Percentiles rank a stretch among this genome's conserved stretches.
phyloP scores from a whole-genome alignment of 2,113 vertebrate species.

The Junco hyemalis region DNA sequence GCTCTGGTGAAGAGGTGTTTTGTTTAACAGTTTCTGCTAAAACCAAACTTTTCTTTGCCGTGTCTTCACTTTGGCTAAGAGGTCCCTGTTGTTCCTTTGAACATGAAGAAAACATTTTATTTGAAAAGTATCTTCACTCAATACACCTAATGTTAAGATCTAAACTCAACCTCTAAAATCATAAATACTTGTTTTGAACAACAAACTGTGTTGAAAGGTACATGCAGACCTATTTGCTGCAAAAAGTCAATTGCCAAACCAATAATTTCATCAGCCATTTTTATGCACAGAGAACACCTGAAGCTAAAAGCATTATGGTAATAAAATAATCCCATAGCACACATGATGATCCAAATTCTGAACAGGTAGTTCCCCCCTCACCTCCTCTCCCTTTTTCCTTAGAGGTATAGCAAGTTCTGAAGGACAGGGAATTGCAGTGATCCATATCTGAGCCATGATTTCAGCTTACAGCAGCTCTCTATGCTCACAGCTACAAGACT shows the following conservation, averaged over 20 bases:
- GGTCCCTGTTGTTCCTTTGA: conserved; percentile 69
- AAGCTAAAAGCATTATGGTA: background rate
- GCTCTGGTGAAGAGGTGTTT: conserved; percentile 67
- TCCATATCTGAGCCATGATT: background rate
- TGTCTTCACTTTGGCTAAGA: conserved; percentile 43
- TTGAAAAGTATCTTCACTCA: background rate
- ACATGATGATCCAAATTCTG: background rate
- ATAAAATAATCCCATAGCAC: background rate
- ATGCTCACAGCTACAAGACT: background rate
- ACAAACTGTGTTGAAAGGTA: background rate
- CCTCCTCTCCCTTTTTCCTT: background rate
- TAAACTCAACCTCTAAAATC: background rate
- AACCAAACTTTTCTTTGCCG: conserved; percentile 50
- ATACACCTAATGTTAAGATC: background rate
- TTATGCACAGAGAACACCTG: background rate
- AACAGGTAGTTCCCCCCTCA: background rate
- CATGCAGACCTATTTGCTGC: background rate
- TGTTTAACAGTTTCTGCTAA: conserved; percentile 69
- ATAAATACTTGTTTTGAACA: conserved; percentile 2
- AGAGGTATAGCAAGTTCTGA: background rate
- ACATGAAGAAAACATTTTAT: conserved; percentile 25
- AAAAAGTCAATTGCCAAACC: background rate
- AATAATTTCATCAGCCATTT: background rate
- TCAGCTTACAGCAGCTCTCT: background rate
- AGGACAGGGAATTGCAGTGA: background rate